A percentile compares a stretch with the other conserved stretches of the same genome.
Evolutionary conservation across 2,888 invertebrate genomes (phyloP).

Genomic region (Mimachlamys varia): DNA sequence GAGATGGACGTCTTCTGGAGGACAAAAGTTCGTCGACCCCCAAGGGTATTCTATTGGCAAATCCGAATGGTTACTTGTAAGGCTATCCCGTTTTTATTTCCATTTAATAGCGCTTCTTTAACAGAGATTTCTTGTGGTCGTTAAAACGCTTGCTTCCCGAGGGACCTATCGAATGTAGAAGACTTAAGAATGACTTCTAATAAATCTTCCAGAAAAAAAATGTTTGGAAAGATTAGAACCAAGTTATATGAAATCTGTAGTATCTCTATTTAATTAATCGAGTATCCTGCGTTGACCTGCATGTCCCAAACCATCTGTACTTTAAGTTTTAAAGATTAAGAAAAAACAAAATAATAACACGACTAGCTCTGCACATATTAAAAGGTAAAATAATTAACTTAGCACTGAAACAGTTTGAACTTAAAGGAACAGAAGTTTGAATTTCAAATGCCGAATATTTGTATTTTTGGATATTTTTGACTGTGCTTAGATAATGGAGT

Average conservation of each 20-base stretch:
- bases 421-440: neutral
- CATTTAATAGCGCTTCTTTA: conserved; percentile 11
- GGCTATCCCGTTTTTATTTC: neutral
- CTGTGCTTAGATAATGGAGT: no score
- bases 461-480: no score
- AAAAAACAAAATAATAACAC: neutral
- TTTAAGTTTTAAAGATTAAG: no score
- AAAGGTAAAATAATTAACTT: neutral
- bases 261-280: neutral
- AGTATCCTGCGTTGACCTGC: neutral
- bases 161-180: neutral
- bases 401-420: neutral
- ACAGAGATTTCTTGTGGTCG: neutral
- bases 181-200: neutral
- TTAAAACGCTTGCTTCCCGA: neutral
- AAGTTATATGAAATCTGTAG: neutral
- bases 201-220: neutral
- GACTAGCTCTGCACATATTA: neutral
- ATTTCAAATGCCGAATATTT: neutral
- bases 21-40: conserved; percentile 4
- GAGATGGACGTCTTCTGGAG: neutral
- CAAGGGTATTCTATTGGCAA: neutral
- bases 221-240: neutral
- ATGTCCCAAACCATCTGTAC: no score
- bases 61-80: neutral